Base-by-base conservation (phyloP, 2,113 vertebrate species). In the Phainopepla nitens region DNA sequence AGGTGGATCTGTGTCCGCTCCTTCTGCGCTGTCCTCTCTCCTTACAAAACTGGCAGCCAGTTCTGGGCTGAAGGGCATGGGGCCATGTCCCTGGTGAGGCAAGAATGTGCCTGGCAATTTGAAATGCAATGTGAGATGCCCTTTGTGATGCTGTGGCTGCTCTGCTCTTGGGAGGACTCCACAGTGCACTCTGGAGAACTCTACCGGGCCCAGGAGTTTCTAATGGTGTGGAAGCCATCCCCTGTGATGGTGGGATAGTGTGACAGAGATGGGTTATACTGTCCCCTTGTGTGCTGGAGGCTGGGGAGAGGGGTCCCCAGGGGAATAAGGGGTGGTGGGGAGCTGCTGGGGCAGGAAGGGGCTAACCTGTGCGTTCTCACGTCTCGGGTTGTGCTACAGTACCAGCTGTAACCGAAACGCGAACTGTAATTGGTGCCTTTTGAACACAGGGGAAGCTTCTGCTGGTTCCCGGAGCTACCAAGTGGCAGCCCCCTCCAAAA, bases 391-490 rank as follows among this genome's bases (percentile, higher is more conserved):
- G 65, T 92, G 89, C 84, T 88, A 13, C 88, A 6, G 15, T 44
- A 77, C 36, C 49, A 85, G 62, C 85, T 92, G 75, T 85, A 95
- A 87, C 54, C 0, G 90, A 85, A 91, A 72, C 1, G 31, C 2
- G 10, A 93, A 87, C 70, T 0, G 0, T 88, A 94, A 94, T 47
- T 95, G 96, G 96, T 97, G 96, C 96, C 96, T 97, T 96, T 75
- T 94, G 92, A 96, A 96, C 47, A 69, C 25, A 28, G 86, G 70
- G 81, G 87, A 70, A 91, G 93, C 69, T 84, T 83, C 92, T 0
- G 39, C 82, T 65, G 92, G 85, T 82, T 96, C 82, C 82, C 3
- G 2, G 70, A 96, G 92, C 92, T 64, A 50, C 6, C 4, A 36
- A 33, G 50, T 45, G 15, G 9, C 71, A 85, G 85, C 41, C 44